Evolutionary conservation across 2,888 invertebrate genomes (phyloP).

Genomic region (Muscina levida): DNA sequence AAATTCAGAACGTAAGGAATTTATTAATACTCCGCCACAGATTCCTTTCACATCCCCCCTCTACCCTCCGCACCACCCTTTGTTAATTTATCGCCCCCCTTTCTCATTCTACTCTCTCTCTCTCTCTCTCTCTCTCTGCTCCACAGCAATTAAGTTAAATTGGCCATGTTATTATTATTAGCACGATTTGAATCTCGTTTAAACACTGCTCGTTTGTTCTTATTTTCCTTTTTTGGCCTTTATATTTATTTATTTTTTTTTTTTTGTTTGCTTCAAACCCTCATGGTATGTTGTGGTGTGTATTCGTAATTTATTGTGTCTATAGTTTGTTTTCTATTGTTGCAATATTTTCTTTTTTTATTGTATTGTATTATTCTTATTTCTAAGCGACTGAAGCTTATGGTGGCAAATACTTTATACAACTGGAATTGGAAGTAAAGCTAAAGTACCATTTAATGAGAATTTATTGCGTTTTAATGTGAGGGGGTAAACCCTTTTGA

Average conservation of each 20-base stretch:
- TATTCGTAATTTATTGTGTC: constrained; percentile 32
- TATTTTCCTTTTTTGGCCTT: constrained; percentile 1
- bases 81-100: background rate
- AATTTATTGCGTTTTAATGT: constrained; percentile 49
- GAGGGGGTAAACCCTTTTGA: constrained; percentile 7
- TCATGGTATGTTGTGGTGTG: constrained; percentile 2
- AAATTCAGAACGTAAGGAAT: no score
- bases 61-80: background rate
- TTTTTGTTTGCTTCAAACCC: background rate
- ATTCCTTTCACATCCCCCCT: background rate
- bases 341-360: constrained; percentile 14
- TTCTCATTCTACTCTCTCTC: background rate
- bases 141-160: constrained; percentile 58
- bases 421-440: constrained; percentile 23
- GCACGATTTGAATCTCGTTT: constrained; percentile 55
- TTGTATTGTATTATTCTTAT: constrained; percentile 8
- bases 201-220: constrained; percentile 37
- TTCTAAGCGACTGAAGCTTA: no score
- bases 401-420: no score
- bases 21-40: no score
- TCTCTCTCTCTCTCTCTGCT: constrained; percentile 10
- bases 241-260: background rate
- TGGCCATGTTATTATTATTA: constrained; percentile 56
- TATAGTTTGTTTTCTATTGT: constrained; percentile 37
- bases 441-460: constrained; percentile 37